Evolutionary conservation across 2,113 vertebrate species (phyloP).

Genomic region (Pseudois nayaur): DNA sequence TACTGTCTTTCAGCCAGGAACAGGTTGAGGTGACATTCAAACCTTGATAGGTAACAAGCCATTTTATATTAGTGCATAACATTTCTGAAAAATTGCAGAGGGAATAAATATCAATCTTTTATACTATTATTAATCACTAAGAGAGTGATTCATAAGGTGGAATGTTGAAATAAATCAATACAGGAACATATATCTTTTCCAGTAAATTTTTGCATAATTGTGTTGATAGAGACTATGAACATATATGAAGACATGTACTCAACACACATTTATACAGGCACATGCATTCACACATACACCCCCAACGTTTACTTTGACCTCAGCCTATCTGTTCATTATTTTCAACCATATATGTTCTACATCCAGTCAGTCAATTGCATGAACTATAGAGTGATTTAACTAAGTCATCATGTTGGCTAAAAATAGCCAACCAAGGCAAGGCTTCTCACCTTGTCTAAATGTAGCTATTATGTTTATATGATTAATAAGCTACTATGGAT

Average conservation of each 20-base stretch:
- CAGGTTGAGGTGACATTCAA: background rate
- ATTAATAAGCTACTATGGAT: slow-evolving; percentile 26
- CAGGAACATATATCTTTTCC: background rate
- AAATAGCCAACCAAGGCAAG: background rate
- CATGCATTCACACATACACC: accelerated
- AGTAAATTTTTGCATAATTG: background rate
- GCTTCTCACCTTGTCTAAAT: slow-evolving; percentile 20
- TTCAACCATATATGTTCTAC: slow-evolving; percentile 14
- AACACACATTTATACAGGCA: background rate
- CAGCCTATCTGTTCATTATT: background rate
- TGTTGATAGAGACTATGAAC: background rate
- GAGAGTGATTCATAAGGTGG: background rate
- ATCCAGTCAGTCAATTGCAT: background rate
- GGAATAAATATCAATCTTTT: slow-evolving; percentile 10
- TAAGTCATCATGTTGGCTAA: background rate
- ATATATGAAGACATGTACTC: background rate
- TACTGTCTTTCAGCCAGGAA: background rate
- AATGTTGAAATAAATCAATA: slow-evolving; percentile 29
- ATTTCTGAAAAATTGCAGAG: slow-evolving; percentile 17
- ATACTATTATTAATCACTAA: background rate
- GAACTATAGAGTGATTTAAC: background rate
- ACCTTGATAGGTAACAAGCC: background rate
- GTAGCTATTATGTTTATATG: background rate
- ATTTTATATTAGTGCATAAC: background rate
- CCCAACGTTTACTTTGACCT: background rate